Base-by-base conservation (phyloP, 2,888 invertebrate species). In the Antheraea assamensis region DNA sequence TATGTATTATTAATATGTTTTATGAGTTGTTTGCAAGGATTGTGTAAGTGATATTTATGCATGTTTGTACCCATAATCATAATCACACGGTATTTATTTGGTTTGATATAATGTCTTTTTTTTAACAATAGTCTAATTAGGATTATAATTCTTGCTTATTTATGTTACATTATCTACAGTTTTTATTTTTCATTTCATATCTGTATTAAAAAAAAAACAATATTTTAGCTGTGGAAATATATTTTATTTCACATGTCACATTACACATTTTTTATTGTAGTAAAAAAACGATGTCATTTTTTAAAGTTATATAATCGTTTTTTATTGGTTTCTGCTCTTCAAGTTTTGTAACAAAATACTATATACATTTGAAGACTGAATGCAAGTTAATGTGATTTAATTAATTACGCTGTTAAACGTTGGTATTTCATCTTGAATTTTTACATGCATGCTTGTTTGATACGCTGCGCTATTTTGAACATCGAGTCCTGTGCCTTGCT, bases 401-500 rank as follows among this genome's bases (percentile, higher is more conserved):
- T 58, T n/a, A 58, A 24, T 21, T 24, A 58, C 8, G n/a, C n/a
- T 58, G 17, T 61, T 27, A 61, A 61, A 61, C 42, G 42, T 42
- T 27, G 27, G 70, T 85, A 83, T 86, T 83, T 83, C 82, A 81
- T 86, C 81, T 88, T 81, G 79, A 79, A 87, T 87, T 83, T 79
- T 87, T 85, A 86, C 81, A 83, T 92, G 94, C 94, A 95, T 94
- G 95, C 94, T 94, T 93, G 85, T 92, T 87, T 91, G 85, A 90
- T 91, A 88, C 90, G 93, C 94, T 92, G 90, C 88, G 95, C 93
- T 94, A 90, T 90, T 90, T 88, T 89, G 78, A 90, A 90, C 86
- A 91, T 90, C 89, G 89, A 92, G 87, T 94, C 91, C 88, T 93
- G 92, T 95, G 95, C 95, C 95, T 95, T 95, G 96, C 96, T 96